Base-by-base conservation (phyloP, 2,888 invertebrate species). In the Phaedon cochleariae region DNA sequence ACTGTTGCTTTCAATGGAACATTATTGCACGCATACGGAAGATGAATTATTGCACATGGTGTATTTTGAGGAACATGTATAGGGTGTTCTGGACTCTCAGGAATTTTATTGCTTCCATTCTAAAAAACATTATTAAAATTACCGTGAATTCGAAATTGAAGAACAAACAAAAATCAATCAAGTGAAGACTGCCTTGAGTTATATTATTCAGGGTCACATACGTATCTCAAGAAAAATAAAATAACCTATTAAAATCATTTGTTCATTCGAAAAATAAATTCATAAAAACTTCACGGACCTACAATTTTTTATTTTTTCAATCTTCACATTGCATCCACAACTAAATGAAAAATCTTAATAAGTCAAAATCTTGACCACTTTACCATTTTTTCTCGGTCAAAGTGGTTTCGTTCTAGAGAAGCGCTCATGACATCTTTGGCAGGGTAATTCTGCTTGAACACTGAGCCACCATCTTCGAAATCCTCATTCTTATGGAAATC, bases 21-120 rank as follows among this genome's bases (percentile, higher is more conserved):
- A 52, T 88, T 89, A 31, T 86, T 85, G 55, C 90, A 88, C 72
- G 87, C 89, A 81, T 96, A 97, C 0, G 97, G 97, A 73, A 97
- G 89, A 82, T 98, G 97, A 70, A 92, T 92, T 22, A 82, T 73
- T 31, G 69, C 62, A 66, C 82, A 82, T 41, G 34, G 17, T 45
- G 69, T 58, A 63, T 53, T 73, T 45, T 60, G 21, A 53, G 69
- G 62, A 41, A 64, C 62, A 22, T 69, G 52, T 18, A 68, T 52
- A 20, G 65, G 76, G 49, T 78, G 73, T 64, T 84, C 84, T 2
- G 83, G 81, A 64, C 81, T 77, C 58, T 85, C 85, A 54, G 82
- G 78, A 53, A 84, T 63, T 66, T 69, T 75, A 58, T 63, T 64
- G 26, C 15, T 68, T 41, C 59, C 48, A 68, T 74, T 73, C 72